Evolutionary conservation across 2,888 invertebrate species (phyloP), one percentile per base, ranked within the genome.

Genomic region (Heliconius ismenius): DNA sequence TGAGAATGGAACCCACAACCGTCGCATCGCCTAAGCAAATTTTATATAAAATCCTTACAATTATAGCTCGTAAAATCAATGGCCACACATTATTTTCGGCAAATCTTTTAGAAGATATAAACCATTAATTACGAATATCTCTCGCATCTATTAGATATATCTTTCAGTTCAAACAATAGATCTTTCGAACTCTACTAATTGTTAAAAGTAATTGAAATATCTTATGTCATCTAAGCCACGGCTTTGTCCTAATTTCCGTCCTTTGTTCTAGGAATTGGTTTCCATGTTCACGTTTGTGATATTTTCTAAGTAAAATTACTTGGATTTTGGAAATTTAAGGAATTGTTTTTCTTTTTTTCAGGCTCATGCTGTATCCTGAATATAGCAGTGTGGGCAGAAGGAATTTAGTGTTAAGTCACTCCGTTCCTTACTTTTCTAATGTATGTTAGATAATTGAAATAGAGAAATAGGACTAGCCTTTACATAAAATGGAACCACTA

Each of bases 131-230:
- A 75, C 62, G 74, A 76, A 77, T 77, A 79, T 78, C 76, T 65
- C 75, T 70, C 75, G 73, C 75, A 75, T 76, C 77, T 75, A 78
- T 81, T 76, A 76, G 75, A 65, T 78, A 73, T 79, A 79, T 79
- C 73, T 79, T 79, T 77, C 80, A 74, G 73, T 78, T 81, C 78
- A 72, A 74, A 81, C 81, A 81, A 81, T 81, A 76, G 79, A n/a
- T 70, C 65, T 78, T 74, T 78, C 74, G 54, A 7, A 81, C 76
- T 81, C 73, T 36, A 79, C 76, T 79, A 82, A 82, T 81, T 82
- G 81, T 49, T 49, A 49, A 49, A 49, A 49, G 49, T 78, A 81
- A 81, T 81, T 73, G 81, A 79, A 73, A 80, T 78, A 80, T 77
- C 79, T 80, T 73, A 65, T 26, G 58, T 58, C 49, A 49, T 49